Evolutionary conservation across 2,888 invertebrate genomes (phyloP), one percentile per base, ranked within the genome.

Genomic region (Apamea anceps): DNA sequence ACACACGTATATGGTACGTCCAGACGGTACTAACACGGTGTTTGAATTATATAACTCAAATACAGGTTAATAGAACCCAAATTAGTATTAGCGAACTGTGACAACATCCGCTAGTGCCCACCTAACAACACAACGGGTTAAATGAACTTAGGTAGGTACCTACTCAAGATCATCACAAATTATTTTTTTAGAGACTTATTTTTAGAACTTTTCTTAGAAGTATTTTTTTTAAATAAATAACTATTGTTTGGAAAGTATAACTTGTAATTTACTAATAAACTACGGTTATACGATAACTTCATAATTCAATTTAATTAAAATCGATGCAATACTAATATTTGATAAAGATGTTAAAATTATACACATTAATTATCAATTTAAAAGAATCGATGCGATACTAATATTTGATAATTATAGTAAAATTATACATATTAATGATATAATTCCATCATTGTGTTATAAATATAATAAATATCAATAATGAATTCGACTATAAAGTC

Each of bases 21-120:
- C 88, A 91, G 88, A 90, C 91, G 90, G 91, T 90, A 90, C 90
- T 88, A 89, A 88, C 89, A 92, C 90, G 85, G 85, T 93, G 90
- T 94, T 93, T 93, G 91, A 89, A 91, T 94, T 94, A 95, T 93
- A 94, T 94, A 95, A 95, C 91, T 90, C 94, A 95, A 95, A 95
- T 95, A 95, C 89, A 86, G 92, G 91, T 93, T 94, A 94, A 93
- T 92, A 91, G 91, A 94, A 92, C 92, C 90, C 80, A 87, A 90
- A 89, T 86, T 87, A 88, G 88, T 90, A 90, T 90, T 87, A 88
- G 88, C 87, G 86, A 80, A 81, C 72, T 84, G 87, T 90, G 88
- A 87, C 89, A 93, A 94, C 93, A 94, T 94, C 94, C 94, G 94
- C 87, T 85, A 90, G 86, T 80, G 77, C 72, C 78, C 32, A 67